A percentile compares a stretch with the other conserved stretches of the same genome.
Evolutionary conservation across 2,797 vertebrate genomes (phyloP).

Genomic region (Pipistrellus pygmaeus): DNA sequence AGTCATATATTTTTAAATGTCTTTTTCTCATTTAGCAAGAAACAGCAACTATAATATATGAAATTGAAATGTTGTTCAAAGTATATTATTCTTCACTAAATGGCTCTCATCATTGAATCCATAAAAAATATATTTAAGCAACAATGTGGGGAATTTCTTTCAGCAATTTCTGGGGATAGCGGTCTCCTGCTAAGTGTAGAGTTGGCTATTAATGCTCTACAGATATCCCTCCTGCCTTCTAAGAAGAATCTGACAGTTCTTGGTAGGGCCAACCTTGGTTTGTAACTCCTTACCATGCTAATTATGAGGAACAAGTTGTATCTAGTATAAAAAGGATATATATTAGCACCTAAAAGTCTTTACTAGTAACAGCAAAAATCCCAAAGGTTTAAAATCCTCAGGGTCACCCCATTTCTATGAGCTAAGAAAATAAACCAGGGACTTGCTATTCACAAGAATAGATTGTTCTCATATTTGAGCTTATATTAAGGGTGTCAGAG

Average conservation of each 20-base stretch:
- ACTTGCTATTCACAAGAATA: too few species aligned
- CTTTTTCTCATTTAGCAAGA: constrained; percentile 5
- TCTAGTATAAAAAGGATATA: background rate
- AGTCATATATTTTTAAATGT: background rate
- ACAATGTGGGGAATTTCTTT: background rate
- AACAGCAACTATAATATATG: background rate
- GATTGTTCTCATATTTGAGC: background rate
- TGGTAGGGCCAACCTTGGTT: background rate
- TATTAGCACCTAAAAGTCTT: constrained; percentile 7
- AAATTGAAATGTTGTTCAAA: background rate
- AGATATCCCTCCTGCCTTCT: background rate
- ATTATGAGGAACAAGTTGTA: background rate
- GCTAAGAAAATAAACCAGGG: background rate
- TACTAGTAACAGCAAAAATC: background rate
- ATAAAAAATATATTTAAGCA: background rate
- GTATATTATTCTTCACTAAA: constrained; percentile 19
- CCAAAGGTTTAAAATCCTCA: background rate
- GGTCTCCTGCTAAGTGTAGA: background rate
- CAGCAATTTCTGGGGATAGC: background rate
- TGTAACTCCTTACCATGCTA: background rate
- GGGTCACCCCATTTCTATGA: background rate
- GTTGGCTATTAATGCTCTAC: background rate
- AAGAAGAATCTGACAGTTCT: background rate
- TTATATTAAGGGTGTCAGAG: background rate
- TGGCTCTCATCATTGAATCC: background rate